Conservation (phyloP, 2,113 vertebrate species). For the Ceyx melanurus region DNA sequence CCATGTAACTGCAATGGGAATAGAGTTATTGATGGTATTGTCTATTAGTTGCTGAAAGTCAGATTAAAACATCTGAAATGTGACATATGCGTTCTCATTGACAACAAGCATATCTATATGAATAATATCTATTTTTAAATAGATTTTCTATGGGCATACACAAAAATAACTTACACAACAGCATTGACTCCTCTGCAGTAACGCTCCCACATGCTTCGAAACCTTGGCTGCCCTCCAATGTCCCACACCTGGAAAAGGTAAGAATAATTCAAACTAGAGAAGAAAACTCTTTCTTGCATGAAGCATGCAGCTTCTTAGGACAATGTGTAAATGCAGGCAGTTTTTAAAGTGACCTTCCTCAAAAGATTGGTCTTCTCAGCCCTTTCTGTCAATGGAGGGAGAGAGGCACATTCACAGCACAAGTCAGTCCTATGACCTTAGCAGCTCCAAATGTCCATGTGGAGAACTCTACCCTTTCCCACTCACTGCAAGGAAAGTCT, state of each 20-base stretch:
- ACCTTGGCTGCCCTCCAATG: conserved; percentile 75
- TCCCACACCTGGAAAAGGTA: conserved; percentile 68
- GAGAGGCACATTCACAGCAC: not conserved
- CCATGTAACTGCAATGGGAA: conserved; percentile 71
- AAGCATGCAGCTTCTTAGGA: not conserved
- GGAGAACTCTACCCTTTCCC: not conserved
- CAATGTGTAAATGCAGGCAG: not conserved
- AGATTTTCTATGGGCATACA: not conserved
- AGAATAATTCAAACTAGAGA: not conserved
- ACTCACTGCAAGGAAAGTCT: not conserved
- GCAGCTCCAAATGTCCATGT: not conserved
- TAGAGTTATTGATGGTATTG: not conserved
- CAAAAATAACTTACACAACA: conserved; percentile 73
- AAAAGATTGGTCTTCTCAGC: not conserved
- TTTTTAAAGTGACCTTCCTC: not conserved
- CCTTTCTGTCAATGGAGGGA: not conserved
- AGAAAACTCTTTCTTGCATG: not conserved
- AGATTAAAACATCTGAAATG: not conserved
- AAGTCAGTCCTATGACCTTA: not conserved
- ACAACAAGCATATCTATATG: not conserved
- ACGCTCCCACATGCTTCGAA: conserved; percentile 77
- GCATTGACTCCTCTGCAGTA: conserved; percentile 79
- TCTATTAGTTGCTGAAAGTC: not conserved
- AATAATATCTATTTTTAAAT: not conserved
- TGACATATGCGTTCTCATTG: not conserved